Conservation (phyloP, 2,888 invertebrate species). For the Clunio marinus region DNA sequence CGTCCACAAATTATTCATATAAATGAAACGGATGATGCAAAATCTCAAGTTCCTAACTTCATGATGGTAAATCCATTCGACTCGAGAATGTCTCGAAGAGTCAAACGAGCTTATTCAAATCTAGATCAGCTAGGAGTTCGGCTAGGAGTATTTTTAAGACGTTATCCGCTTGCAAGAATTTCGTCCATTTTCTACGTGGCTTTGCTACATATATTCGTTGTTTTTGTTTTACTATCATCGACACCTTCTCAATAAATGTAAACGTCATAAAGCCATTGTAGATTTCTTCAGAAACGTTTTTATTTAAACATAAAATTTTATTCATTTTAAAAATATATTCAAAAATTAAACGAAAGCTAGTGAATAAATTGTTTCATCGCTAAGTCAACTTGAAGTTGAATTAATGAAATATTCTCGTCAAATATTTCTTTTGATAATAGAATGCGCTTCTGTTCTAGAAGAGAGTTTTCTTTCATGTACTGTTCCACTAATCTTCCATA, state of each 20-base stretch:
- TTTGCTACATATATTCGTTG: slow-evolving; percentile 22
- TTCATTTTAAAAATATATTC: too few relatives aligned
- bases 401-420: slow-evolving; percentile 67
- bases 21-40: slow-evolving; percentile 65
- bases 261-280: too few relatives aligned
- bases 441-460: slow-evolving; percentile 64
- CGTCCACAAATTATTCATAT: slow-evolving; percentile 55
- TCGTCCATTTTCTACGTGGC: slow-evolving; percentile 48
- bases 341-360: neutral
- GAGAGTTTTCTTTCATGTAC: slow-evolving; percentile 60
- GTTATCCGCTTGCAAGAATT: slow-evolving; percentile 77
- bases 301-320: too few relatives aligned
- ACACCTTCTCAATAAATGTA: slow-evolving; percentile 15
- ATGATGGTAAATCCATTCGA: slow-evolving; percentile 73
- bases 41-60: slow-evolving; percentile 65
- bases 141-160: slow-evolving; percentile 70
- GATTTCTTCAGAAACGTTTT: too few relatives aligned
- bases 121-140: slow-evolving; percentile 74
- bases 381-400: slow-evolving; percentile 66
- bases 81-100: slow-evolving; percentile 66
- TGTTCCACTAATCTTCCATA: slow-evolving; percentile 55
- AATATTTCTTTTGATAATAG: slow-evolving; percentile 65
- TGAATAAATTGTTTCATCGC: slow-evolving; percentile 43
- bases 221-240: slow-evolving; percentile 13
- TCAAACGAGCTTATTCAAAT: slow-evolving; percentile 72